Evolutionary conservation across 2,888 invertebrate species (phyloP).

Genomic region (Oscheius sp.): DNA sequence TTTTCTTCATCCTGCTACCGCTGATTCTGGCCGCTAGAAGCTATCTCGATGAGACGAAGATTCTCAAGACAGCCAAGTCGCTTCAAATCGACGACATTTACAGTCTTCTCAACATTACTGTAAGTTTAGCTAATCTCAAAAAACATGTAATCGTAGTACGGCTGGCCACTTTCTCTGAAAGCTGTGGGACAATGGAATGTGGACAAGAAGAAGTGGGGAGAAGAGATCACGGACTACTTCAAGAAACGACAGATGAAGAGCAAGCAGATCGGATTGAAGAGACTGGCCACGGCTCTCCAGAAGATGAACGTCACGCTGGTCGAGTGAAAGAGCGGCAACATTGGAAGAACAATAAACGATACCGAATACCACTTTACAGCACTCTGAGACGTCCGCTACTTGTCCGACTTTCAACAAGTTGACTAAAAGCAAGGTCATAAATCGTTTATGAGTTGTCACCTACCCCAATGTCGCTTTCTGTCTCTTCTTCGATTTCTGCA

Average conservation of each 20-base stretch:
- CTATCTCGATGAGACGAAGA: slow-evolving; percentile 1
- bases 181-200: slow-evolving; percentile 3
- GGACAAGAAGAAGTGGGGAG: background rate
- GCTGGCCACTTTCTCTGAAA: background rate
- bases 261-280: background rate
- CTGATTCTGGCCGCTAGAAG: background rate
- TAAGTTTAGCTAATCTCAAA: too few species aligned
- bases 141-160: background rate
- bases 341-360: too few species aligned
- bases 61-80: slow-evolving; percentile 1
- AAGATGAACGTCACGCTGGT: too few species aligned
- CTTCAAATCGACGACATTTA: slow-evolving; percentile 1
- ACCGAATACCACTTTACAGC: too few species aligned
- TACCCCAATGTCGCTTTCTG: too few species aligned
- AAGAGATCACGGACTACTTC: background rate
- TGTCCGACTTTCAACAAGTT: too few species aligned
- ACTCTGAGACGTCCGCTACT: too few species aligned
- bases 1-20: too few species aligned
- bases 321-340: too few species aligned
- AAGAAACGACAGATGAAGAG: background rate
- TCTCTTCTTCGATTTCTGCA: too few species aligned
- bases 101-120: background rate
- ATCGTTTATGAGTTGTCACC: too few species aligned
- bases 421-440: too few species aligned
- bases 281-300: background rate